Evolutionary conservation across 2,888 invertebrate species (phyloP).

Genomic region (Rhagonycha fulva): DNA sequence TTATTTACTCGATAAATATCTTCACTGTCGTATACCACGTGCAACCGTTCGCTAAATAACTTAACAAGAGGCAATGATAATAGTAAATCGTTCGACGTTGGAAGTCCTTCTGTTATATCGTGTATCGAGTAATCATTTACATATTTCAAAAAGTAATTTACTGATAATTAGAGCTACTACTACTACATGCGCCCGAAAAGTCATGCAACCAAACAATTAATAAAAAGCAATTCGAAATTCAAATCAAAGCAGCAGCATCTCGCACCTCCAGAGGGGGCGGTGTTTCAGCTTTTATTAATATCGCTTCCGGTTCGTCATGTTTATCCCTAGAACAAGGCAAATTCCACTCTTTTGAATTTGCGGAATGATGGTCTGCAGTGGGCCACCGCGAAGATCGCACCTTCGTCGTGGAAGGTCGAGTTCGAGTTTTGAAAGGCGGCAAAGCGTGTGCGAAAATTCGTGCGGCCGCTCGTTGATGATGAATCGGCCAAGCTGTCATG

Average conservation of each 20-base stretch:
- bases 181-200: constrained; percentile 10
- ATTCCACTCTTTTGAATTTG: constrained; percentile 23
- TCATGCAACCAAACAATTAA: constrained; percentile 19
- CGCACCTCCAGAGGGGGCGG: constrained; percentile 32
- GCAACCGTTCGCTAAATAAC: neutral
- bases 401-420: constrained; percentile 40
- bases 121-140: constrained; percentile 14
- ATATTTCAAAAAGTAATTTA: constrained; percentile 13
- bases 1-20: constrained; percentile 18
- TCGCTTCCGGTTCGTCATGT: constrained; percentile 28
- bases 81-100: neutral
- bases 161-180: constrained; percentile 4
- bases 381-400: constrained; percentile 51
- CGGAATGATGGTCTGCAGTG: constrained; percentile 49
- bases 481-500: constrained; percentile 55
- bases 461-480: constrained; percentile 59
- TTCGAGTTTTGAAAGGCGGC: constrained; percentile 36
- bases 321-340: constrained; percentile 1
- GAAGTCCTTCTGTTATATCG: constrained; percentile 8
- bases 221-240: constrained; percentile 9
- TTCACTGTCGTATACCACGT: neutral
- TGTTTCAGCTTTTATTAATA: constrained; percentile 30
- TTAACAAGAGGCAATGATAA: neutral
- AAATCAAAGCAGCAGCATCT: constrained; percentile 1
- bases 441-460: constrained; percentile 55